Conservation (phyloP, 2,888 invertebrate genomes). For the Cyclophora albipunctata region DNA sequence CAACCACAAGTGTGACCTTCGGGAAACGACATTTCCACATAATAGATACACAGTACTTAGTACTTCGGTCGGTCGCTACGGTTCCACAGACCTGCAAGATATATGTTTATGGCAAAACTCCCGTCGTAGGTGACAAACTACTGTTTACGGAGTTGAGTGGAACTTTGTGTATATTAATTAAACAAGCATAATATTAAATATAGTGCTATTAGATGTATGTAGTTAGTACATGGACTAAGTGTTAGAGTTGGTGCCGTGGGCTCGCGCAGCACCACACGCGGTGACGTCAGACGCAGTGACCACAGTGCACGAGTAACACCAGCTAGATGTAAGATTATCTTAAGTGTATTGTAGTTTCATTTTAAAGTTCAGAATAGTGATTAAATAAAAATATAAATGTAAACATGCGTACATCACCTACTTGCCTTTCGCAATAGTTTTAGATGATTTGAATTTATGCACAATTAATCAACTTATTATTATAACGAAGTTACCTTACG, state of each 20-base stretch:
- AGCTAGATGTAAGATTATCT: conserved; percentile 45
- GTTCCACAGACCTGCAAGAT: conserved; percentile 42
- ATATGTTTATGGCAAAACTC: conserved; percentile 46
- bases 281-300: conserved; percentile 36
- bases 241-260: conserved; percentile 39
- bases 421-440: conserved; percentile 65
- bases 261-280: conserved; percentile 31
- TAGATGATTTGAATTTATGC: conserved; percentile 57
- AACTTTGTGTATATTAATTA: conserved; percentile 37
- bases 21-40: conserved; percentile 23
- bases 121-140: conserved; percentile 49
- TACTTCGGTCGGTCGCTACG: conserved; percentile 16
- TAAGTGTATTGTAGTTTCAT: conserved; percentile 28
- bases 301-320: conserved; percentile 51
- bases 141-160: conserved; percentile 53
- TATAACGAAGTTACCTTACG: conserved; percentile 61
- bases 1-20: conserved; percentile 36
- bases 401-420: conserved; percentile 59
- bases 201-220: conserved; percentile 57
- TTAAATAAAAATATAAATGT: conserved; percentile 31
- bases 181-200: conserved; percentile 63
- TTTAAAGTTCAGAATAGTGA: conserved; percentile 40
- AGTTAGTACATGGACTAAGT: conserved; percentile 47
- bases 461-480: conserved; percentile 49
- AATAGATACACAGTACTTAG: conserved; percentile 15